Evolutionary conservation across 1,140 invertebrate genomes (phyloP).

Genomic region (Pissodes strobi): DNA sequence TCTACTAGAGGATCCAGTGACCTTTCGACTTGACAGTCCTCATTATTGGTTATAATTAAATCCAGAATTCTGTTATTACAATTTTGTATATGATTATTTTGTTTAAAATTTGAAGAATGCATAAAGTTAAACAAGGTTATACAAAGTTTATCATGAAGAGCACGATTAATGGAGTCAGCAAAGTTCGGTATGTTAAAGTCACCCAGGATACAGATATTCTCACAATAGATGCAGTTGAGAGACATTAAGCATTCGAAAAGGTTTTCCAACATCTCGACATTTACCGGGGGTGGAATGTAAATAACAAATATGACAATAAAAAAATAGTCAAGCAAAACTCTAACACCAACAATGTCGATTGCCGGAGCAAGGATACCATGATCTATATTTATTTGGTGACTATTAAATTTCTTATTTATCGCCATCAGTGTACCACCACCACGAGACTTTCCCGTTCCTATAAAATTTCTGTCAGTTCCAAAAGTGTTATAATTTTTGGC

Average conservation of each 20-base stretch:
- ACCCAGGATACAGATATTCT: not conserved
- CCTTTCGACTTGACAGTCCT: not conserved
- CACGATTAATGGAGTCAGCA: not conserved
- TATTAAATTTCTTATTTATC: too few species aligned
- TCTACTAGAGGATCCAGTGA: too few species aligned
- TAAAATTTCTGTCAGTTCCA: too few species aligned
- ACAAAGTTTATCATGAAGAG: not conserved
- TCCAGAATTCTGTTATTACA: not conserved
- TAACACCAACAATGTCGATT: too few species aligned
- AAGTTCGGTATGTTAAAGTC: conserved; percentile 1
- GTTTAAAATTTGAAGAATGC: not conserved
- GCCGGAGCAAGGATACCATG: too few species aligned
- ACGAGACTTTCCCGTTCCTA: too few species aligned
- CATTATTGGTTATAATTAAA: not conserved
- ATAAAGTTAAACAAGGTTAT: not conserved
- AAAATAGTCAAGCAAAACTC: too few species aligned
- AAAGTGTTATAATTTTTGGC: too few species aligned
- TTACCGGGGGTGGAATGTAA: not conserved
- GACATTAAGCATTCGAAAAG: not conserved
- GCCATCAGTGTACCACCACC: too few species aligned
- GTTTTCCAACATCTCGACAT: not conserved
- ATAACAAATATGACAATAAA: not conserved
- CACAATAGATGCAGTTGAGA: not conserved
- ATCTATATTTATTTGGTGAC: too few species aligned
- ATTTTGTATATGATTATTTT: not conserved